Base-by-base conservation (phyloP, 1,140 invertebrate species). In the Parapsyche elsis region DNA sequence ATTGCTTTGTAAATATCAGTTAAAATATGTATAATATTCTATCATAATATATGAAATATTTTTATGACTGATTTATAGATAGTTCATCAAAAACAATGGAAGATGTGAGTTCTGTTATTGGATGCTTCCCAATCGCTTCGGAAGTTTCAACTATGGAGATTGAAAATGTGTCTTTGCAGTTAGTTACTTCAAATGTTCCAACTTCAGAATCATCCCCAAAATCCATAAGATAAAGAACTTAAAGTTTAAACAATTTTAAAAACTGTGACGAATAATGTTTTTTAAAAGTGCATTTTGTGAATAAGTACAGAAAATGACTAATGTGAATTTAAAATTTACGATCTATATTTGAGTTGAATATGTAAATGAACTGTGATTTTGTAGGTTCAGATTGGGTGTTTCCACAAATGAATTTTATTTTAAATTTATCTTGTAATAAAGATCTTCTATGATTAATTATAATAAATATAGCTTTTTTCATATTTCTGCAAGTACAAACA, bases 401-500 rank as follows among this genome's bases (percentile, higher is more conserved):
- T 67, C 24, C 24, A 12, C 24, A 26, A 12, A 38, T 23, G 21
- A 26, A 67, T 12, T 26, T 67, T 67, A 67, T 67, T 12, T 53
- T 53, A 53, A 53, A 53, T 67, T 26, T 19, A 67, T 19, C 9
- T 61, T 23, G 9, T 61, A 61, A 61, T 10, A 61, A 19, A 67
- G 64, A 67, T 67, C 64, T 67, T 67, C 14, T 53, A 53, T 46
- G 7, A 24, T 53, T 53, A 74, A 46, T 45, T 74, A 23, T 74
- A 49, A 46, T 74, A 24, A 67, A 67, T 57, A 21, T 71, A 53
- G 78, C 78, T 82, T 80, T 82, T 77, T 83, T 83, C 78, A 80
- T 79, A 80, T 78, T 80, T 83, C 79, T 83, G 81, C 81, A 71
- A 83, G 81, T 83, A 83, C 81, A 83, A 82, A 71, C 53, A 46